Conservation (phyloP, 2,113 vertebrate genomes). For the Panthera leo region DNA sequence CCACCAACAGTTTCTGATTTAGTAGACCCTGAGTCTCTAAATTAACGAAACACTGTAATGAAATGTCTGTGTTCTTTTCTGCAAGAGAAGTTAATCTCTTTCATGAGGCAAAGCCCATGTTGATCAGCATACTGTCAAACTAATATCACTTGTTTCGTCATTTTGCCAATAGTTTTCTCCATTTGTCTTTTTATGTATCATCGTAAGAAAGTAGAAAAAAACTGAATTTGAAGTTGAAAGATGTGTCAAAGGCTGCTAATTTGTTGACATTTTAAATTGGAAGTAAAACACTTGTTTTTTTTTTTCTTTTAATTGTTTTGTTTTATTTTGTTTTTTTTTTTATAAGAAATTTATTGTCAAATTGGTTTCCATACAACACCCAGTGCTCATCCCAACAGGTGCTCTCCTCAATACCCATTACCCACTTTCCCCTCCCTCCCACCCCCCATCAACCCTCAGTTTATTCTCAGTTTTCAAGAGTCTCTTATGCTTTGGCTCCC, state of each 20-base stretch:
- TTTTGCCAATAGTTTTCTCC: background rate
- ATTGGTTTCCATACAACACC: no score
- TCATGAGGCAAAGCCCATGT: background rate
- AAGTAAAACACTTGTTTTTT: background rate
- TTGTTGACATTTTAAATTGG: background rate
- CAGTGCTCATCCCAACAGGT: no score
- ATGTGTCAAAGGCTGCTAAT: background rate
- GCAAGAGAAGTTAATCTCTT: background rate
- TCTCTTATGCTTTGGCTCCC: no score
- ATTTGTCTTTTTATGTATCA: background rate
- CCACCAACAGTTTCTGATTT: background rate
- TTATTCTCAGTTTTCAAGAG: no score
- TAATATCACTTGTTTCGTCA: background rate
- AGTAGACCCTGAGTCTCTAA: background rate
- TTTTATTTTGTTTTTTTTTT: no score
- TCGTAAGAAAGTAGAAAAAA: background rate
- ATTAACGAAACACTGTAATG: background rate
- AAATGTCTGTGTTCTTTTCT: background rate
- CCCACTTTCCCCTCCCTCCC: no score
- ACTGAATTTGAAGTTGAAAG: background rate
- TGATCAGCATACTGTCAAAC: background rate
- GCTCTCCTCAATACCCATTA: no score
- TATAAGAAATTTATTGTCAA: no score
- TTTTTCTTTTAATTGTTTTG: no score
- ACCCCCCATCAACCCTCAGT: no score